phyloP scores from a whole-genome alignment of 2,113 vertebrate genomes.

The Pandion haliaetus region DNA sequence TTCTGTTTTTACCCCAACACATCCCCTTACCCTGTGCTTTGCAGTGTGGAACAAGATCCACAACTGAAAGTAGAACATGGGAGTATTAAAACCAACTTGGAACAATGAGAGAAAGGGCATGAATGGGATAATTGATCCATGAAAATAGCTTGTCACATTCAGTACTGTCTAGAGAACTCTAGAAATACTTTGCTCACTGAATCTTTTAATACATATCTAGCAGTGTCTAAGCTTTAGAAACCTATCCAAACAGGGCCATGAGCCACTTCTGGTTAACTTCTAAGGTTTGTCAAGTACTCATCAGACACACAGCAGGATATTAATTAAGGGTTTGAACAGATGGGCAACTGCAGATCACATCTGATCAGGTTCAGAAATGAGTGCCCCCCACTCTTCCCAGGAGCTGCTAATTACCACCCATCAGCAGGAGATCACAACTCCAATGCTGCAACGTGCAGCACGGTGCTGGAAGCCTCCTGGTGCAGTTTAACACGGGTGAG shows the following conservation, averaged over 20 bases:
- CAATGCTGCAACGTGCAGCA: too few species aligned
- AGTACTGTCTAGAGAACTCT: not conserved
- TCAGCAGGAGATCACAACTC: not conserved
- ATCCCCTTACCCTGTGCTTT: not conserved
- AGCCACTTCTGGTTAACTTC: not conserved
- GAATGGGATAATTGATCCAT: not conserved
- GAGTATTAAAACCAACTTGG: not conserved
- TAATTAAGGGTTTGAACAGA: not conserved
- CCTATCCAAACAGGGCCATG: not conserved
- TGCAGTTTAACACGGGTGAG: not conserved
- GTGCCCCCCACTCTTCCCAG: not conserved
- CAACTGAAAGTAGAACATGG: not conserved
- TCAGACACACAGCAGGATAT: not conserved
- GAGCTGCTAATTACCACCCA: not conserved
- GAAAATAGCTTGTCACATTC: not conserved
- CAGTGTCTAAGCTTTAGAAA: not conserved
- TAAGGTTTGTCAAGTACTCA: not conserved
- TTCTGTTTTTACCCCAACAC: not conserved
- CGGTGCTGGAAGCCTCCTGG: fast-evolving
- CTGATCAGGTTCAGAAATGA: not conserved
- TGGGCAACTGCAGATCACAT: not conserved
- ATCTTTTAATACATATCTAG: not conserved
- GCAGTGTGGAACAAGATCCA: not conserved
- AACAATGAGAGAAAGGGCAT: not conserved
- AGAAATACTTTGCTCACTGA: not conserved